These are phyloP conservation scores for Pentalonia nigronervosa DNA, from an alignment of 1,140 invertebrate species.

Conservation along the genomic window DNA sequence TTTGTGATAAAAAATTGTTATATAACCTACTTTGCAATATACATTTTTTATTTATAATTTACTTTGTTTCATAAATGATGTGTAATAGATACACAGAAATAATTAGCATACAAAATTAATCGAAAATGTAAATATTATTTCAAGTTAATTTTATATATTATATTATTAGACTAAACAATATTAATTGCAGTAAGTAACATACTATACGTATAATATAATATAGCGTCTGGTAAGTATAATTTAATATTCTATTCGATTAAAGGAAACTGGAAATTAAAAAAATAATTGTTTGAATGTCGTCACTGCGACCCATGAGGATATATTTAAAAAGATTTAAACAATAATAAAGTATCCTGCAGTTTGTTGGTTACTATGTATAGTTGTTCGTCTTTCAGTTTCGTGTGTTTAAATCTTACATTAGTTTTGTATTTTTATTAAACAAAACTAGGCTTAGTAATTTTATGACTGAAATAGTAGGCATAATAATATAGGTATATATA, in stretches of 20 bases:
- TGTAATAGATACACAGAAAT: background rate
- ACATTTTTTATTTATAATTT: background rate
- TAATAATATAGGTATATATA: background rate
- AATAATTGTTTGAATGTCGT: background rate
- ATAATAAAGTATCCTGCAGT: background rate
- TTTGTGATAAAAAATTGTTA: background rate
- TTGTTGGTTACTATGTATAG: background rate
- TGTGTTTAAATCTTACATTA: conserved; percentile 11
- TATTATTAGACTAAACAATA: background rate
- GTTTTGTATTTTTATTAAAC: background rate
- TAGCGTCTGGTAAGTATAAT: background rate
- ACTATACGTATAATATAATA: background rate
- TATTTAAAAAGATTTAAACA: background rate
- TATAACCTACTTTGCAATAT: background rate
- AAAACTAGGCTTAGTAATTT: background rate
- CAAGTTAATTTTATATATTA: too few species aligned
- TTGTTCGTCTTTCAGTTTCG: background rate
- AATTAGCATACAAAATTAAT: background rate
- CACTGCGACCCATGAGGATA: background rate
- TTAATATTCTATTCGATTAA: background rate
- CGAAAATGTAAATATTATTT: background rate
- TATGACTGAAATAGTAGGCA: background rate
- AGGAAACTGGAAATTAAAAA: background rate
- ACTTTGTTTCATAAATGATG: background rate
- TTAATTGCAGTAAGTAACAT: background rate